Base-by-base conservation (phyloP, 2,888 invertebrate species). In the Oscheius sp. region DNA sequence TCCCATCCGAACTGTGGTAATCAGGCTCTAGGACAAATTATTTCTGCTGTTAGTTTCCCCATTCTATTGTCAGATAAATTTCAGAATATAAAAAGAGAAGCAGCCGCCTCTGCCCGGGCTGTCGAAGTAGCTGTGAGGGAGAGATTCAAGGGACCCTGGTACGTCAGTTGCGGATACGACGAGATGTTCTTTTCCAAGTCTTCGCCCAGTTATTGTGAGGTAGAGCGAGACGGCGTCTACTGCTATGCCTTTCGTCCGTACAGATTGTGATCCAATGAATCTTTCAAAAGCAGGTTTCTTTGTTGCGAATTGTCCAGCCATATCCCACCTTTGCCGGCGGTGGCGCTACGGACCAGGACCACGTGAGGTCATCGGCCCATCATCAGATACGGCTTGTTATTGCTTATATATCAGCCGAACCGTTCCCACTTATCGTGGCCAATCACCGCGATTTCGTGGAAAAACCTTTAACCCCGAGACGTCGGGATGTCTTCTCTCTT, bases 341-440 rank as follows among this genome's bases (percentile, higher is more conserved):
- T 52, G 35, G 46, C 16, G 45, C 49, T 41, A 41, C 12, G 35
- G 35, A 35, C 35, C 35, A 45, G n/a, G n/a, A 23, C 49, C 66
- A 66, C 49, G 52, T 52, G 52, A 66, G 66, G 66, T 52, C 66
- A 66, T 66, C 66, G 49, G 29, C 29, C 66, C 66, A 66, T 27
- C 61, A 41, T 35, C 61, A 49, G 55, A 55, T 55, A 55, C 12
- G 3, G 55, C 55, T 55, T 21, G 12, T 55, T 49, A 35, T 35
- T 16, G 18, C 49, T 18, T 49, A 16, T 49, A 49, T 49, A 49
- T 49, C 18, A 49, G 49, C 49, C 49, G 49, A 18, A 13, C 3
- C 18, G 3, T 49, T 49, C 49, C 49, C 49, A n/a, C n/a, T n/a
- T 18, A 49, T 49, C 49, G 16, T 49, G 35, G 35, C 35, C 35